These are phyloP conservation scores for Okamejei kenojei DNA, from an alignment of 2,797 vertebrate species.

Conservation along the genomic window DNA sequence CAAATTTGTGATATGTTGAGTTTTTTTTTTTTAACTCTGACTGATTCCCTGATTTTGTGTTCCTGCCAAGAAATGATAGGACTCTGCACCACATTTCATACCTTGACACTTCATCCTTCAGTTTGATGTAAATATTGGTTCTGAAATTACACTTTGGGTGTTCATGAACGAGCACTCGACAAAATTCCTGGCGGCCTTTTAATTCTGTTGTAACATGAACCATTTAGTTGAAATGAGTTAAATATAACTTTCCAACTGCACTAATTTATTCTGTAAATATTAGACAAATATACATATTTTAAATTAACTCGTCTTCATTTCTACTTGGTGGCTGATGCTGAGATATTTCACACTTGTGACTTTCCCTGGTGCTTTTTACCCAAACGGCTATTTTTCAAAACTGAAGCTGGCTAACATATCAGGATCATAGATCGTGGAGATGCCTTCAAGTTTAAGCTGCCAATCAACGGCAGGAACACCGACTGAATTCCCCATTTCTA, in stretches of 20 bases:
- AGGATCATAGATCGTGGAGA: not conserved
- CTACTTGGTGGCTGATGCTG: not conserved
- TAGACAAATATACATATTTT: not conserved
- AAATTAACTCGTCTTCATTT: not conserved
- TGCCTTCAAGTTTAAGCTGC: not conserved
- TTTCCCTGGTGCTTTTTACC: not conserved
- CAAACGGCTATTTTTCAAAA: not conserved
- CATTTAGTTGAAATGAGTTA: not conserved
- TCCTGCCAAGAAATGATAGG: not conserved
- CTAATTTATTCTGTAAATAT: not conserved
- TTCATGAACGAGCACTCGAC: not conserved
- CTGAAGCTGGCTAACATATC: not conserved
- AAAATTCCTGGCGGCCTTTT: not conserved
- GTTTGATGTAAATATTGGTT: not conserved
- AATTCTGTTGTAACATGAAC: not conserved
- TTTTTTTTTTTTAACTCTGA: not conserved
- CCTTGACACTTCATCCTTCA: not conserved
- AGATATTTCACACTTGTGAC: not conserved
- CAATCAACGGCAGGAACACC: not conserved
- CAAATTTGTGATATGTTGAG: not conserved
- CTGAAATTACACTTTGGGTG: not conserved
- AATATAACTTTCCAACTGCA: not conserved
- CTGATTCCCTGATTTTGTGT: not conserved
- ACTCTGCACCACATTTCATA: too few relatives aligned
- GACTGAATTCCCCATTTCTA: not conserved